Evolutionary conservation across 92 coral and sea anemone species (phyloP).

Genomic region (Paramuricea clavata): DNA sequence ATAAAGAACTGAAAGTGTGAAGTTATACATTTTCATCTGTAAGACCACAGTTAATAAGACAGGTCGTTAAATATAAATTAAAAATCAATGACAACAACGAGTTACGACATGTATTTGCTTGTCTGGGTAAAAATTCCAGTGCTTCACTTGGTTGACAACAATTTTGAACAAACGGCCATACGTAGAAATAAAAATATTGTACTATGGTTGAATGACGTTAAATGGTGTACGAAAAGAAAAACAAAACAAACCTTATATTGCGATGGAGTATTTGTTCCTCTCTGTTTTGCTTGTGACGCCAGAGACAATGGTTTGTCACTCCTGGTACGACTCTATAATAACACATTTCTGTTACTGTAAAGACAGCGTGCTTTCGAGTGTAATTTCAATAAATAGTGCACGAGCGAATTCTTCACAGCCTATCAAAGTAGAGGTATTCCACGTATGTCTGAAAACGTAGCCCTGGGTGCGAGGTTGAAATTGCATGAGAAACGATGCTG

Average conservation of each 20-base stretch:
- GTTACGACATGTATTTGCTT: not conserved
- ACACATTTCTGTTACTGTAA: not conserved
- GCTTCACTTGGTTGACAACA: not conserved
- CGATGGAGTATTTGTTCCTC: conserved; percentile 79
- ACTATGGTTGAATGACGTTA: not conserved
- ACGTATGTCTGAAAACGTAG: no score
- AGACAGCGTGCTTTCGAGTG: not conserved
- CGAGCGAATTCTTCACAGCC: no score
- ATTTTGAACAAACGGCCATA: not conserved
- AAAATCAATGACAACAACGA: not conserved
- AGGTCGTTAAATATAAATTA: no score
- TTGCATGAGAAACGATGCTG: no score
- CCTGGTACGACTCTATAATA: conserved; percentile 75
- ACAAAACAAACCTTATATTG: conserved; percentile 87
- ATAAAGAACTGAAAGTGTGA: not conserved
- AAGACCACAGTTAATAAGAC: no score
- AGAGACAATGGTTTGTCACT: conserved; percentile 73
- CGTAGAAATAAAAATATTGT: not conserved
- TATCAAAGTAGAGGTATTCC: no score
- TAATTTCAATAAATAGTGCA: not conserved
- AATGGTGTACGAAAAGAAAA: not conserved
- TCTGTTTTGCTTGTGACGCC: conserved; percentile 72
- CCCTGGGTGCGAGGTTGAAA: no score
- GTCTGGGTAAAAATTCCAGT: no score
- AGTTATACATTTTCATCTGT: no score